phyloP scores from a whole-genome alignment of 2,888 invertebrate species.

The Smittia aterrima region DNA sequence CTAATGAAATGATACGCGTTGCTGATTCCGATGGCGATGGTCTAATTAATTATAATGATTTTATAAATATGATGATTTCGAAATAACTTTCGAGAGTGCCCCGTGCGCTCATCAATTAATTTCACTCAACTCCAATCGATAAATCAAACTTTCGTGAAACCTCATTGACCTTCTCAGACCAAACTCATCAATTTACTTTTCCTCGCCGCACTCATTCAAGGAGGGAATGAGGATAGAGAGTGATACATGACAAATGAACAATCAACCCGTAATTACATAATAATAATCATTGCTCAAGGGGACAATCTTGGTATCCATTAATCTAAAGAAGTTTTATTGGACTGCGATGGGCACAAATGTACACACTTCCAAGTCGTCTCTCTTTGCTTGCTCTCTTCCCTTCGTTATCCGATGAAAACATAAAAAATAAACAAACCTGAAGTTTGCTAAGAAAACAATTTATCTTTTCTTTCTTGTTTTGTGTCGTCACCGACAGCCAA shows the following conservation, averaged over 20 bases:
- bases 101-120: background rate
- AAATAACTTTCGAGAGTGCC: conserved; percentile 14
- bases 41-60: conserved; percentile 67
- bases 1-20: conserved; percentile 99
- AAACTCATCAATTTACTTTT: background rate
- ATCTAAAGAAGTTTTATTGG: conserved; percentile 31
- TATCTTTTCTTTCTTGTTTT: conserved; percentile 26
- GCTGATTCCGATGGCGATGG: conserved; percentile 99
- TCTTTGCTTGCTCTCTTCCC: background rate
- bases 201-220: background rate
- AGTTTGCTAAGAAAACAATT: conserved; percentile 35
- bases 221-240: too few relatives aligned
- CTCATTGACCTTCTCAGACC: background rate
- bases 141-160: background rate
- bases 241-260: conserved; percentile 38
- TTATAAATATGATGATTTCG: conserved; percentile 25
- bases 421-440: conserved; percentile 37
- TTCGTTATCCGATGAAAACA: background rate
- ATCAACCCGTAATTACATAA: conserved; percentile 39
- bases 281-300: conserved; percentile 33
- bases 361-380: background rate
- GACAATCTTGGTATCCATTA: conserved; percentile 17
- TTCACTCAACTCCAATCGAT: background rate
- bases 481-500: conserved; percentile 10
- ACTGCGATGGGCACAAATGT: conserved; percentile 8